Conservation (phyloP, 2,113 vertebrate species). For the Motacilla tschutschensis region DNA sequence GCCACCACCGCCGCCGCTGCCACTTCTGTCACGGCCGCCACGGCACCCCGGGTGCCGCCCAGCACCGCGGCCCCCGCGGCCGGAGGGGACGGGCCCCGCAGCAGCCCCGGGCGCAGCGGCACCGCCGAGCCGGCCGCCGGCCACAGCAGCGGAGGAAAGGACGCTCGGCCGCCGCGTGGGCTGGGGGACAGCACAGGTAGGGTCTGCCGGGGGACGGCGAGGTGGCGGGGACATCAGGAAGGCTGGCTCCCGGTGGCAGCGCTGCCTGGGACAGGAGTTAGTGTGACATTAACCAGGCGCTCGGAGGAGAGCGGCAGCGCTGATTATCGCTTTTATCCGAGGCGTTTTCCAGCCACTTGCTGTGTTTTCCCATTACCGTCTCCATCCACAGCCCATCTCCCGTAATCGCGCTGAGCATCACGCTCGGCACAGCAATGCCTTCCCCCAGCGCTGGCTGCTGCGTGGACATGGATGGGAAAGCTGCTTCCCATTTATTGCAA, state of each 20-base stretch:
- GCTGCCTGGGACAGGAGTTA: background rate
- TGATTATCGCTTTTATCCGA: background rate
- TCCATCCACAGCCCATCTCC: background rate
- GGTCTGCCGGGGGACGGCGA: accelerated
- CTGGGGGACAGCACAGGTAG: conserved; percentile 79
- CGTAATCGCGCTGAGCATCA: background rate
- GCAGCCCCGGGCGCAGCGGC: conserved; percentile 52
- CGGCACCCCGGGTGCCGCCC: conserved; percentile 38
- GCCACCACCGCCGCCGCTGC: conserved; percentile 4
- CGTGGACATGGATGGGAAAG: conserved; percentile 31
- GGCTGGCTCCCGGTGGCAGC: too few species aligned
- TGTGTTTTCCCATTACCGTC: background rate
- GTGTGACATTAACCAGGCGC: background rate
- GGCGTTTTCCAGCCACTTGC: background rate
- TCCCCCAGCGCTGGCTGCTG: background rate
- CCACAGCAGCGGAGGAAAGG: conserved; percentile 55
- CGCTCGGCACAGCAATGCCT: background rate
- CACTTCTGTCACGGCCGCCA: background rate
- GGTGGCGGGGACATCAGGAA: accelerated
- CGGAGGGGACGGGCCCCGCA: background rate
- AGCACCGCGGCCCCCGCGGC: conserved; percentile 22
- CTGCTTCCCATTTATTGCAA: conserved; percentile 48
- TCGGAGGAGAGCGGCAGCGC: background rate
- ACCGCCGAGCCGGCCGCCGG: conserved; percentile 66
- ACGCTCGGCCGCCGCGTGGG: conserved; percentile 61